phyloP scores from a whole-genome alignment of 2,797 vertebrate species.

The Phrynocephalus vlangalii region DNA sequence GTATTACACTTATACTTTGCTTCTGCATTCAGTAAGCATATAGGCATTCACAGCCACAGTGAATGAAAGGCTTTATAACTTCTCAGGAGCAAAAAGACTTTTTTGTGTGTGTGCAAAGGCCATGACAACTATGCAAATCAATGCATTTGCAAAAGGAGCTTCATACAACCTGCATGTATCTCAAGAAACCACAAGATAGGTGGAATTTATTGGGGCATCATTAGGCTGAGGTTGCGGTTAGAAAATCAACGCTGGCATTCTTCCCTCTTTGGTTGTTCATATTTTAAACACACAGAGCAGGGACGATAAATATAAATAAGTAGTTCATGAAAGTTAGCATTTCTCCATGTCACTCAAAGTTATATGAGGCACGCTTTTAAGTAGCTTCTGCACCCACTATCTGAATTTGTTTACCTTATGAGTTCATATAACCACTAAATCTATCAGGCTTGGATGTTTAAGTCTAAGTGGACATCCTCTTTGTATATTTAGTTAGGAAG shows the following conservation, averaged over 20 bases:
- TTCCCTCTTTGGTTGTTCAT: neutral
- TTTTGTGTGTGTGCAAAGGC: too few species aligned
- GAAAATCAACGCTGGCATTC: neutral
- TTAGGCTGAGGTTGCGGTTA: neutral
- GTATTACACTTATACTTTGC: neutral
- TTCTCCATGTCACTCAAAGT: neutral
- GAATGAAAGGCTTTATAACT: neutral
- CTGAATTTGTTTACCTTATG: neutral
- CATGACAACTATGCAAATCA: neutral
- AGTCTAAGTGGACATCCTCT: neutral
- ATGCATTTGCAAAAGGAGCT: neutral
- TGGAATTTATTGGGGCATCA: neutral
- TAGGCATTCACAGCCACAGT: neutral
- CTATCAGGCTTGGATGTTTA: neutral
- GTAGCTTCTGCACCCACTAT: neutral
- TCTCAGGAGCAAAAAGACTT: neutral
- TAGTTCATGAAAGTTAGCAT: neutral
- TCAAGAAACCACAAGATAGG: neutral
- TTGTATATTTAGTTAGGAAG: too few species aligned
- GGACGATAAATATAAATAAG: neutral
- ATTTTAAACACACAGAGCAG: neutral
- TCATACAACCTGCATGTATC: neutral
- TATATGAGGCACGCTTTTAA: neutral
- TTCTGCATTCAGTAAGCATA: neutral
- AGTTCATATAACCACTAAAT: neutral